These are phyloP conservation scores for Agonum fuliginosum DNA, from an alignment of 2,888 invertebrate species.

Conservation along the genomic window DNA sequence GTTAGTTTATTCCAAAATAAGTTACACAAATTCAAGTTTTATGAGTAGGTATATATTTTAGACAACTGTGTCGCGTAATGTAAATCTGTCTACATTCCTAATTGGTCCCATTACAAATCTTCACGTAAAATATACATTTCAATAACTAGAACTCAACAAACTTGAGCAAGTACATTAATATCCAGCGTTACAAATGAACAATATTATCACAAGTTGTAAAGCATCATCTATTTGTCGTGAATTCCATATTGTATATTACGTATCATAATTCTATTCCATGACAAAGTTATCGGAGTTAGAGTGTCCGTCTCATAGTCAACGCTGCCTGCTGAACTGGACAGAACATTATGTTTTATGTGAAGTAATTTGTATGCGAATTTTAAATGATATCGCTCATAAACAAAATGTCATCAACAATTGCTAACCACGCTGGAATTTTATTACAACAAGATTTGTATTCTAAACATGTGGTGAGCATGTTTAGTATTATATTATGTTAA, in stretches of 20 bases:
- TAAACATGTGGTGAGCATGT: not conserved
- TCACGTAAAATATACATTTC: not conserved
- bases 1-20: too few species aligned
- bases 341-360: constrained; percentile 26
- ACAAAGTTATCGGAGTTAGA: constrained; percentile 9
- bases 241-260: not conserved
- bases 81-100: too few species aligned
- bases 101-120: constrained; percentile 16
- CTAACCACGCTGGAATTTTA: constrained; percentile 18
- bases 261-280: constrained; percentile 8
- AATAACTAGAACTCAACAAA: not conserved
- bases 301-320: too few species aligned
- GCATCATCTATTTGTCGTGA: not conserved
- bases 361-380: constrained; percentile 31
- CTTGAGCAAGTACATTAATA: not conserved
- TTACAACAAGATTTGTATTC: constrained; percentile 28
- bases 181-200: constrained; percentile 14
- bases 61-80: too few species aligned
- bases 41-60: too few species aligned
- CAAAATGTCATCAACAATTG: constrained; percentile 42
- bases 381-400: constrained; percentile 38
- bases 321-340: constrained; percentile 3
- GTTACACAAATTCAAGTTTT: too few species aligned
- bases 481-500: constrained; percentile 4
- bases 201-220: constrained; percentile 29